Percentiles rank a stretch among this genome's conserved stretches.
Conservation (phyloP, 2,888 invertebrate species). For the Lumbricus terrestris region DNA sequence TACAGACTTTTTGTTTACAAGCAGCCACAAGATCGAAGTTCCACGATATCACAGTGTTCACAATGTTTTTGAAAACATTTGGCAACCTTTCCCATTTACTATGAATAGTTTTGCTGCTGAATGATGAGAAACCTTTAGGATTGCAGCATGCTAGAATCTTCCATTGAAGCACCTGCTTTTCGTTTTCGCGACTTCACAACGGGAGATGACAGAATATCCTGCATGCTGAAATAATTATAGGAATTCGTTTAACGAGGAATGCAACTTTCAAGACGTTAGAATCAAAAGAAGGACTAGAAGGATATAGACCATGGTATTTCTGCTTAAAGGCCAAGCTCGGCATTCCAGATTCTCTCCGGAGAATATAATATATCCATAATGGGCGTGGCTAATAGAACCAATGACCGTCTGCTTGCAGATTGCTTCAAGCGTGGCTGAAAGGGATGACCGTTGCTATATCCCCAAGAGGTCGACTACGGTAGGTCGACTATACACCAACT, state of each 20-base stretch:
- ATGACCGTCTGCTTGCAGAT: too few species aligned
- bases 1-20: background rate
- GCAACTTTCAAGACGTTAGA: background rate
- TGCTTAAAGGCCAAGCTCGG: too few species aligned
- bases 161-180: background rate
- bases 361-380: too few species aligned
- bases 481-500: too few species aligned
- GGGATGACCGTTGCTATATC: too few species aligned
- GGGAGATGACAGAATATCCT: background rate
- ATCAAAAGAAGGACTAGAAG: background rate
- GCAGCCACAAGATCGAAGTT: background rate
- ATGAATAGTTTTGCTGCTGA: background rate
- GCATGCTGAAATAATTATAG: background rate
- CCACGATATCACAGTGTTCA: background rate
- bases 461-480: too few species aligned
- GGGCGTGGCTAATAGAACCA: too few species aligned
- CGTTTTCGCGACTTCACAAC: background rate
- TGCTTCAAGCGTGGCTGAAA: too few species aligned
- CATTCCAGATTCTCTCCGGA: too few species aligned
- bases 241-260: background rate
- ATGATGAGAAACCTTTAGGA: background rate
- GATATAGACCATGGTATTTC: background rate
- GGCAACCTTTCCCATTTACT: background rate
- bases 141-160: background rate
- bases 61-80: background rate